Evolutionary conservation across 2,888 invertebrate species (phyloP).

Genomic region (Apotomis betuletana): DNA sequence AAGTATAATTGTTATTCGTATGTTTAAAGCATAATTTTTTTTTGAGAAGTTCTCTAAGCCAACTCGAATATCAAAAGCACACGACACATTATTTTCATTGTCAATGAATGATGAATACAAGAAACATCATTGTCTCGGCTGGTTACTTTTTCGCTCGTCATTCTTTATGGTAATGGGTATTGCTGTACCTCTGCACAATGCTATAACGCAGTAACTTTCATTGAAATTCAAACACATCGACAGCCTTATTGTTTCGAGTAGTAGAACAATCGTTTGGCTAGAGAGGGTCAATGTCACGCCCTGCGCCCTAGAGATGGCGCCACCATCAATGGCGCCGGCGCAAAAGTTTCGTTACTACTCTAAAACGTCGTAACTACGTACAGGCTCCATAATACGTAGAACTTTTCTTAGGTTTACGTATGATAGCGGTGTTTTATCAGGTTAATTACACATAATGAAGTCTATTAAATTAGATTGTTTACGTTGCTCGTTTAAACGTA

Average conservation of each 20-base stretch:
- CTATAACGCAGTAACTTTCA: not conserved
- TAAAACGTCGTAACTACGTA: constrained; percentile 1
- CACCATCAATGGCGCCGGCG: constrained; percentile 48
- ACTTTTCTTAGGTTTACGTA: not conserved
- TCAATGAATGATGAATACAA: constrained; percentile 24
- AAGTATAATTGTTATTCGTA: no score
- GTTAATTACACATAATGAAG: constrained; percentile 41
- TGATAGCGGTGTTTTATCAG: constrained; percentile 27
- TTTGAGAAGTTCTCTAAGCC: not conserved
- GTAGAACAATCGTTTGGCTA: constrained; percentile 32
- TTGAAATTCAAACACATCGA: not conserved
- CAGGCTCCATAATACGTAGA: not conserved
- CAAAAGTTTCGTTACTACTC: constrained; percentile 6
- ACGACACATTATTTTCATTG: not conserved
- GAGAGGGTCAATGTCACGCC: constrained; percentile 57
- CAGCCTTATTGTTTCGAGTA: constrained; percentile 4
- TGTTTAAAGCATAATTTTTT: no score
- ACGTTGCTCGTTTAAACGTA: constrained; percentile 24
- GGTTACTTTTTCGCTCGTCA: constrained; percentile 29
- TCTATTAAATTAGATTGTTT: constrained; percentile 52
- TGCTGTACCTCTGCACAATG: not conserved
- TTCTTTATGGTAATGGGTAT: constrained; percentile 31
- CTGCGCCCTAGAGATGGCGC: constrained; percentile 52
- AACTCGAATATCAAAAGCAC: not conserved
- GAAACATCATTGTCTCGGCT: constrained; percentile 25